Conservation (phyloP, 2,888 invertebrate species). For the Thecocarcelia acutangulata region DNA sequence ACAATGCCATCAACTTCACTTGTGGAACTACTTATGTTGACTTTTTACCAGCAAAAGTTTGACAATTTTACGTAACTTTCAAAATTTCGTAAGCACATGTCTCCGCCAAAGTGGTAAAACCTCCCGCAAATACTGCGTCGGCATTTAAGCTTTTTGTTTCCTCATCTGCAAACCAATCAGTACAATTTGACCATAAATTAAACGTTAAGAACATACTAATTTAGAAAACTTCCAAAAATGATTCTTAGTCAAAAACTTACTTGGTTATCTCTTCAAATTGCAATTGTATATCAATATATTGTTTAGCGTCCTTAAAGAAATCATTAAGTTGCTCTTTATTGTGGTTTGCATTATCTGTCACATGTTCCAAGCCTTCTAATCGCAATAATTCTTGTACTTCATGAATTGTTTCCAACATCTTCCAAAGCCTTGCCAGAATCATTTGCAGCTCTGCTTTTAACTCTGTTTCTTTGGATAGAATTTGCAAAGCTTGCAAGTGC, state of each 20-base stretch:
- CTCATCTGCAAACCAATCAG: constrained; percentile 79
- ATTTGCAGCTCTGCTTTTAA: constrained; percentile 86
- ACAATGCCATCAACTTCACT: too few species aligned
- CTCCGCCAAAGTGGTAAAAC: constrained; percentile 88
- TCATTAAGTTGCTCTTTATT: constrained; percentile 83
- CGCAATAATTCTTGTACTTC: constrained; percentile 91
- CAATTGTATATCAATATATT: constrained; percentile 85
- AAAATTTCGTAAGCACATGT: constrained; percentile 90
- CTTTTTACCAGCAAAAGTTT: too few species aligned
- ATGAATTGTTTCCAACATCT: constrained; percentile 89
- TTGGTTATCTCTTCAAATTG: constrained; percentile 85
- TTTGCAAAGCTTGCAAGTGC: constrained; percentile 94
- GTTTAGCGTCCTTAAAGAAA: constrained; percentile 83
- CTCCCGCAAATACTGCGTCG: constrained; percentile 85
- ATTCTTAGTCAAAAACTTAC: constrained; percentile 78
- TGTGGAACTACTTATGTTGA: too few species aligned
- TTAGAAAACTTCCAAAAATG: background rate
- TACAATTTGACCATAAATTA: constrained; percentile 81
- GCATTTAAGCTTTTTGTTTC: constrained; percentile 72
- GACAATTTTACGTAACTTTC: constrained; percentile 91
- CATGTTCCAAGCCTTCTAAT: constrained; percentile 86
- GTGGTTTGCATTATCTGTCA: constrained; percentile 78
- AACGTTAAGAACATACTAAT: background rate
- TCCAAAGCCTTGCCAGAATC: constrained; percentile 84
- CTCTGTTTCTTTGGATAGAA: constrained; percentile 91